Evolutionary conservation across 1,140 invertebrate species (phyloP), one percentile per base, ranked within the genome.

Genomic region (Lordiphosa stackelbergi): DNA sequence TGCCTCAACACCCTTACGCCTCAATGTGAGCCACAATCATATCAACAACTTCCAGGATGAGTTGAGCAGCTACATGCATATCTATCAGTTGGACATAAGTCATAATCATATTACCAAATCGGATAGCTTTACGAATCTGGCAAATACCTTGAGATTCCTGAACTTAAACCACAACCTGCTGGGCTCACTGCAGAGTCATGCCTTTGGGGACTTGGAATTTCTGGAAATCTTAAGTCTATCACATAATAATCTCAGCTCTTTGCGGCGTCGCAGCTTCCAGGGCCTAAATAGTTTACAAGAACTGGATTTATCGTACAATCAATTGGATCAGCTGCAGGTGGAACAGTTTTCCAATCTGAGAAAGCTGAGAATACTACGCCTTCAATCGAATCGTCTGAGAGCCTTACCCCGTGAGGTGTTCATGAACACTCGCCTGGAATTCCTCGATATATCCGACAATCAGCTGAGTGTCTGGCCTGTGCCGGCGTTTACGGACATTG

Each of bases 281-380:
- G 93, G 93, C 10, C 75, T 96, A 9, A 89, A 91, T 38, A 91
- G 90, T 36, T 86, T 97, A 6, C 94, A 96, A 86, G 91, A 93
- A 49, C 78, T 97, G 9, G 94, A 97, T 85, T 85, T 97, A 1
- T 94, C 93, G 43, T 90, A 91, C 64, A 97, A 97, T 87, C 87
- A 90, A 5, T 90, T 97, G 13, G 91, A 92, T 34, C 93, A 94
- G 70, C 88, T 97, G 53, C 92, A 94, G 12, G 91, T 92, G n/a
- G 92, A 93, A 77, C 94, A 95, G 83, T 96, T 97, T 88, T 91
- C 91, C n/a, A 93, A 94, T 87, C 88, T 95, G 46, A 90, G 91
- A 37, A 93, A 92, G 66, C 88, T 97, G 28, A 89, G 95, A 42
- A 91, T 95, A 57, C 83, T 97, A 13, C 92, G 95, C 87, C 86